A percentile compares a stretch with the other conserved stretches of the same genome.
These are phyloP conservation scores for Iphiclides podalirius DNA, from an alignment of 2,888 invertebrate species.

Conservation along the genomic window DNA sequence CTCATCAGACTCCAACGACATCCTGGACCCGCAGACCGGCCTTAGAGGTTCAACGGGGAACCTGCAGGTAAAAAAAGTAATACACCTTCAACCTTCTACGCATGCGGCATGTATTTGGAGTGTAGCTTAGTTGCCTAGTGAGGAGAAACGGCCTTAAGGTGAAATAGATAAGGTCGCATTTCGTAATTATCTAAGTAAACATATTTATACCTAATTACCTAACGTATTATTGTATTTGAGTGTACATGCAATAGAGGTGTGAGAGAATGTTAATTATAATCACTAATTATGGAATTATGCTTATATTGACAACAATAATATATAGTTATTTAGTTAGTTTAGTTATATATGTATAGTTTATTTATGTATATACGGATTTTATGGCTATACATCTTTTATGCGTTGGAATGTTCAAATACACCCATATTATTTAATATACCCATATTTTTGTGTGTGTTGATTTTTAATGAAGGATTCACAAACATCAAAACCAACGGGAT, in stretches of 20 bases:
- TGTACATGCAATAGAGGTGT: too few relatives aligned
- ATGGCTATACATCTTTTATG: not conserved
- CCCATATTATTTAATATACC: too few relatives aligned
- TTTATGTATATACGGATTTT: not conserved
- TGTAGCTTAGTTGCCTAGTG: not conserved
- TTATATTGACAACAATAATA: too few relatives aligned
- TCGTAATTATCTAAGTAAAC: not conserved
- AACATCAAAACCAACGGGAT: too few relatives aligned
- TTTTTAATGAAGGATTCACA: not conserved
- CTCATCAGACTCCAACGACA: constrained; percentile 76
- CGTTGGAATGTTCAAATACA: not conserved
- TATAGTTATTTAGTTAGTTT: not conserved
- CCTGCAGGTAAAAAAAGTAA: constrained; percentile 54
- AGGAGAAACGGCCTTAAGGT: not conserved
- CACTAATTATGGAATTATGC: too few relatives aligned
- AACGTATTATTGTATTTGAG: too few relatives aligned
- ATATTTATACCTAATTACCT: not conserved
- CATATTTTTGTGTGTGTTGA: too few relatives aligned
- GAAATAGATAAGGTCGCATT: not conserved
- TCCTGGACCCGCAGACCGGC: constrained; percentile 74
- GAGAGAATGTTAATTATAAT: too few relatives aligned
- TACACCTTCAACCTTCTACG: constrained; percentile 20
- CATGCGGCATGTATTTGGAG: constrained; percentile 16
- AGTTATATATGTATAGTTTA: not conserved
- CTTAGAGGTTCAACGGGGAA: constrained; percentile 64